Percentiles rank a stretch among this genome's conserved stretches.
Evolutionary conservation across 2,113 vertebrate genomes (phyloP).

Genomic region (Tychaedon coryphoeus): DNA sequence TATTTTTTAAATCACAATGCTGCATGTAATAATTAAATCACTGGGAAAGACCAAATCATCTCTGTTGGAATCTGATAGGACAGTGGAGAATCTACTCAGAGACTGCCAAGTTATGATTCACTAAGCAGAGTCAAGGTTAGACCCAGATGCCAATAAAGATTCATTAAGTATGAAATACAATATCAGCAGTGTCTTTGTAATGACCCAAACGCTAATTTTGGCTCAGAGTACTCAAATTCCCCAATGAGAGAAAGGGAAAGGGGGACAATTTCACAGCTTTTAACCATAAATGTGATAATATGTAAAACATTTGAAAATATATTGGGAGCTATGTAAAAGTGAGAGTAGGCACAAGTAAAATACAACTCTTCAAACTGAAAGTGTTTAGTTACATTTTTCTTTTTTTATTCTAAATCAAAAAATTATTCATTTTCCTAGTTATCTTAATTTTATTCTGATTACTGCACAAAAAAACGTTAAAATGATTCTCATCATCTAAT

Average conservation of each 20-base stretch:
- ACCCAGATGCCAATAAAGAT: slow-evolving; percentile 71
- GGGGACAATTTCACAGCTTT: slow-evolving; percentile 12
- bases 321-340: neutral
- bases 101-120: slow-evolving; percentile 61
- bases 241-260: slow-evolving; percentile 5
- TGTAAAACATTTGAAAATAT: neutral
- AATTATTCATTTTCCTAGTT: neutral
- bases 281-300: neutral
- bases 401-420: neutral
- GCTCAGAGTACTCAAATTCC: slow-evolving; percentile 36
- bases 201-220: slow-evolving; percentile 59
- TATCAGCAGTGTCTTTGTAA: slow-evolving; percentile 74
- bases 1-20: neutral
- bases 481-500: neutral
- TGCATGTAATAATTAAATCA: neutral
- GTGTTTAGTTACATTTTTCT: neutral
- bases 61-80: neutral
- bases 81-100: neutral
- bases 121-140: slow-evolving; percentile 68
- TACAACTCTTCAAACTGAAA: neutral
- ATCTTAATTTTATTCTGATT: neutral
- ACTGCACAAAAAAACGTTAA: neutral
- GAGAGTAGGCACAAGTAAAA: neutral
- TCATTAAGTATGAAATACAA: slow-evolving; percentile 72
- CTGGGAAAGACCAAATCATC: neutral